Evolutionary conservation across 2,888 invertebrate species (phyloP).

Genomic region (Oscheius sp.): DNA sequence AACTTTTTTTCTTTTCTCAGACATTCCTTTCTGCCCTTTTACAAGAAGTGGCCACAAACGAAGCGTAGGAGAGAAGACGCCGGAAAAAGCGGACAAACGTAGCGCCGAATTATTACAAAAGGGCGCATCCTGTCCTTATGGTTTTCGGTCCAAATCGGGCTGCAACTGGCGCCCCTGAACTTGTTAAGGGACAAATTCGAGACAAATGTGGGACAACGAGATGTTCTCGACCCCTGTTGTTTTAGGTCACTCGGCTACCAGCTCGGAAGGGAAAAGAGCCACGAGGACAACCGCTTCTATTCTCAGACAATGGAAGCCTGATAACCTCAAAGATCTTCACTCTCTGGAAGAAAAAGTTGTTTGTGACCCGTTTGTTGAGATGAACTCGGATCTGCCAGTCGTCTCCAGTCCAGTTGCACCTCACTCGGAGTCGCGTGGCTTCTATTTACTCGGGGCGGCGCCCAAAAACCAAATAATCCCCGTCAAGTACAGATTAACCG

Average conservation of each 20-base stretch:
- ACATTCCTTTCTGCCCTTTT: background rate
- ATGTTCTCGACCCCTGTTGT: background rate
- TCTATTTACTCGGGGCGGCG: conserved; percentile 13
- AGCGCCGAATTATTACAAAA: background rate
- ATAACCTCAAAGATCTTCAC: background rate
- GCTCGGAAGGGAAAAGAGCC: background rate
- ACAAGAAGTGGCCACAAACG: background rate
- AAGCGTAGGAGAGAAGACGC: background rate
- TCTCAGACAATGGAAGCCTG: no score
- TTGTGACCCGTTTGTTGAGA: background rate
- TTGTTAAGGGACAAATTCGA: conserved; percentile 6
- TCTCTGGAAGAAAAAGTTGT: background rate
- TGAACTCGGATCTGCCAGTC: background rate
- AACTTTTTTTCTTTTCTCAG: background rate
- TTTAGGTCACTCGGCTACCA: conserved; percentile 9
- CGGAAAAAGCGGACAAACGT: background rate
- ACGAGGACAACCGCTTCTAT: no score
- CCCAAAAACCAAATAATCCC: conserved; percentile 26
- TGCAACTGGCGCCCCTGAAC: conserved; percentile 3
- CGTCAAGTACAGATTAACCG: conserved; percentile 30
- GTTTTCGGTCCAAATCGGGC: conserved; percentile 2
- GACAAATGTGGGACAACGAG: background rate
- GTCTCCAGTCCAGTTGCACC: conserved; percentile 21
- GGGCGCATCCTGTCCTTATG: conserved; percentile 1
- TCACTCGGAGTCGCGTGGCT: conserved; percentile 9